Evolutionary conservation across 2,113 vertebrate genomes (phyloP).

Genomic region (Odocoileus hemionus): DNA sequence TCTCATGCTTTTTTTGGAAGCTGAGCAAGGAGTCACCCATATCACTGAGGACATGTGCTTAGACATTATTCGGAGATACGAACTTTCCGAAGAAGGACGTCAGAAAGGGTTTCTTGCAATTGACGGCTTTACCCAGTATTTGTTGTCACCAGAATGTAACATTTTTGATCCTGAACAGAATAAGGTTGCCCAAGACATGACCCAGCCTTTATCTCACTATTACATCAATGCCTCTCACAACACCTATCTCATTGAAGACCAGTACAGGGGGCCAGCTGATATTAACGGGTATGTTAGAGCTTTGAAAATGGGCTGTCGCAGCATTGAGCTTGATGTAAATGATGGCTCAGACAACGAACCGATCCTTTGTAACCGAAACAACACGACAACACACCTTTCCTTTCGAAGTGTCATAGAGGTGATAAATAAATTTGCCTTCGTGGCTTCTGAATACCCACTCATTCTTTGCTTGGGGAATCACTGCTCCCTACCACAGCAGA

Average conservation of each 20-base stretch:
- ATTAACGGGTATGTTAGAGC: slow-evolving; percentile 92
- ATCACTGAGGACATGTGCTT: slow-evolving; percentile 93
- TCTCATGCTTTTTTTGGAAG: slow-evolving; percentile 95
- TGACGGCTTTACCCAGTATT: slow-evolving; percentile 95
- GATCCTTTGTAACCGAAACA: slow-evolving; percentile 91
- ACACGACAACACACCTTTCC: slow-evolving; percentile 83
- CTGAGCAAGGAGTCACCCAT: slow-evolving; percentile 93
- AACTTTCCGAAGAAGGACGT: slow-evolving; percentile 90
- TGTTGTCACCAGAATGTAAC: slow-evolving; percentile 94
- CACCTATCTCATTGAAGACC: slow-evolving; percentile 95
- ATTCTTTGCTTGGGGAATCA: slow-evolving; percentile 93
- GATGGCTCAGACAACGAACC: slow-evolving; percentile 94
- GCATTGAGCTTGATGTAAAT: slow-evolving; percentile 94
- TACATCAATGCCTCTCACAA: slow-evolving; percentile 97
- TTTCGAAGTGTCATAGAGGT: slow-evolving; percentile 92
- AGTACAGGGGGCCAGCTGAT: slow-evolving; percentile 92
- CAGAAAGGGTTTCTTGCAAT: slow-evolving; percentile 92
- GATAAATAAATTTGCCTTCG: slow-evolving; percentile 93
- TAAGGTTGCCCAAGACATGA: slow-evolving; percentile 96
- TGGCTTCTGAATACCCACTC: slow-evolving; percentile 93
- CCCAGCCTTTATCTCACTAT: slow-evolving; percentile 94
- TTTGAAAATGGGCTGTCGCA: slow-evolving; percentile 91
- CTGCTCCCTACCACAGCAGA: slow-evolving; percentile 91
- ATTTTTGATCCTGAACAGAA: slow-evolving; percentile 95
- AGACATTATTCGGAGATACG: slow-evolving; percentile 91